phyloP scores from a whole-genome alignment of 2,888 invertebrate genomes.

The Carcina quercana region DNA sequence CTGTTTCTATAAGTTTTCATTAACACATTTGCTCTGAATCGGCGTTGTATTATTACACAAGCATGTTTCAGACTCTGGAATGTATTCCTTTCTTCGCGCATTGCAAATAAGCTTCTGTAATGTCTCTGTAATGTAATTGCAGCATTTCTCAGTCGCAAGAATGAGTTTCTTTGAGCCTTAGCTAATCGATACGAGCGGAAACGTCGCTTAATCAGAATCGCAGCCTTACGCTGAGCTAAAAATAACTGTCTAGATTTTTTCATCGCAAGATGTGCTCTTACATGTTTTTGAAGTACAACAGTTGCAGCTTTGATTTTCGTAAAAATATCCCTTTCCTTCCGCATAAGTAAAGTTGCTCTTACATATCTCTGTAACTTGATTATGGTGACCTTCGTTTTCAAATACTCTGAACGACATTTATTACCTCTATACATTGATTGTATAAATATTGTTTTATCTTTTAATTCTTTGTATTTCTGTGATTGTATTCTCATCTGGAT shows the following conservation, averaged over 20 bases:
- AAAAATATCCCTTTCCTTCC: slow-evolving; percentile 42
- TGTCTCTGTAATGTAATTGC: slow-evolving; percentile 39
- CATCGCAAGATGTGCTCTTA: slow-evolving; percentile 47
- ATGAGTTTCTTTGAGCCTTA: slow-evolving; percentile 22
- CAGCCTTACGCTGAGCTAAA: slow-evolving; percentile 29
- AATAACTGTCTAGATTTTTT: slow-evolving; percentile 32
- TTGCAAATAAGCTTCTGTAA: slow-evolving; percentile 51
- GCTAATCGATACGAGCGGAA: slow-evolving; percentile 30
- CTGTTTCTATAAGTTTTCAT: slow-evolving; percentile 31
- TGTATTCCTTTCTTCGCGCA: slow-evolving; percentile 37
- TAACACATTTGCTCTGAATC: slow-evolving; percentile 41
- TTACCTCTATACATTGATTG: slow-evolving; percentile 65
- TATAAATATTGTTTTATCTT: slow-evolving; percentile 41
- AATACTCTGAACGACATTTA: slow-evolving; percentile 46
- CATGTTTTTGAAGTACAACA: slow-evolving; percentile 61
- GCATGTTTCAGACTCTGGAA: slow-evolving; percentile 31
- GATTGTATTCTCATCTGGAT: slow-evolving; percentile 42
- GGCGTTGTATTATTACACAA: slow-evolving; percentile 41
- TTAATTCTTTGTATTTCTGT: slow-evolving; percentile 36
- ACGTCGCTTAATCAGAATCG: slow-evolving; percentile 28
- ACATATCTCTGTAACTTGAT: slow-evolving; percentile 66
- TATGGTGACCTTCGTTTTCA: slow-evolving; percentile 33
- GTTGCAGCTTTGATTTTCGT: slow-evolving; percentile 43
- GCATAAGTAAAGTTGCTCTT: slow-evolving; percentile 53
- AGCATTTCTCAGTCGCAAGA: slow-evolving; percentile 23